phyloP scores from a whole-genome alignment of 2,113 vertebrate genomes.

The Dipodomys stephensi region DNA sequence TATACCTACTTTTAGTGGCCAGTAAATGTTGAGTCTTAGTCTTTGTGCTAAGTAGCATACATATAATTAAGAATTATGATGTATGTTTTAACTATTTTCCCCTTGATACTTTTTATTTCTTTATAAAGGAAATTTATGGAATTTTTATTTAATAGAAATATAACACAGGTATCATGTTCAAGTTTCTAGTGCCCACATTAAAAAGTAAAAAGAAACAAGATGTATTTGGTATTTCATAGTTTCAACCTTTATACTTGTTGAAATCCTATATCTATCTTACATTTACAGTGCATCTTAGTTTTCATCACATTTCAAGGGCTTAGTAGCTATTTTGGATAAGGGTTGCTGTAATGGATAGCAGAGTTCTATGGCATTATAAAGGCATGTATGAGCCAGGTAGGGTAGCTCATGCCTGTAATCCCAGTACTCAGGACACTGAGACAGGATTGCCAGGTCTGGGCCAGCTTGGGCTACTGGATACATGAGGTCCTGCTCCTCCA shows the following conservation, averaged over 20 bases:
- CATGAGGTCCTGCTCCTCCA: not conserved
- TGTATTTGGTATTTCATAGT: not conserved
- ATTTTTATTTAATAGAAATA: not conserved
- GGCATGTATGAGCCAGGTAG: not conserved
- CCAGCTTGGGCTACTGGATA: not conserved
- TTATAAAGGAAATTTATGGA: conserved; percentile 11
- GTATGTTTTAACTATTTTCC: conserved; percentile 34
- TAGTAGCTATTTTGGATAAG: too few species aligned
- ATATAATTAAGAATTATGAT: not conserved
- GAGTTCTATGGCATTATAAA: not conserved
- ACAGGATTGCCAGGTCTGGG: too few species aligned
- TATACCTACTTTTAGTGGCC: not conserved
- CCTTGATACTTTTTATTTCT: conserved; percentile 25
- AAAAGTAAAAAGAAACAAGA: conserved; percentile 52
- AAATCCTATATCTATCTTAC: not conserved
- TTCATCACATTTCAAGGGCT: not conserved
- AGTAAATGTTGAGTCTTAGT: conserved; percentile 9
- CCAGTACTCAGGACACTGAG: not conserved
- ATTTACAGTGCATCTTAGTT: not conserved
- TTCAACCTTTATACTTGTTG: conserved; percentile 12
- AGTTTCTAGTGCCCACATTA: conserved; percentile 31
- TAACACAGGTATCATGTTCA: not conserved
- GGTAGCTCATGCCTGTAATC: not conserved
- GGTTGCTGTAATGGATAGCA: not conserved
- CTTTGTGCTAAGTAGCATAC: conserved; percentile 36